A percentile compares a stretch with the other conserved stretches of the same genome.
These are phyloP conservation scores for Morone chrysops DNA, from an alignment of 2,113 vertebrate genomes.

Conservation along the genomic window DNA sequence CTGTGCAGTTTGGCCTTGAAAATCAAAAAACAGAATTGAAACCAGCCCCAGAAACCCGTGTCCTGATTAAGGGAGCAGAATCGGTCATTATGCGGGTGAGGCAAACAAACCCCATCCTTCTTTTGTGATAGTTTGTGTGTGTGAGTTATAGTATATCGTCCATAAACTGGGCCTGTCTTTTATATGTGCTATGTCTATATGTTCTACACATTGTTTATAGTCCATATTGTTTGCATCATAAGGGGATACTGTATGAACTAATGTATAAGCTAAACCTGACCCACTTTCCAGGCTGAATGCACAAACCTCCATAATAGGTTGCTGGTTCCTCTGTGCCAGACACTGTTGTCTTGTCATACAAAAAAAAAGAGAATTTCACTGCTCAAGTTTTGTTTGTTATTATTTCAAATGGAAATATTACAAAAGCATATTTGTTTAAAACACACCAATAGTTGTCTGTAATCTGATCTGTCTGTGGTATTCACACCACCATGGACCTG, in stretches of 20 bases:
- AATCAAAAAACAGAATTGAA: conserved; percentile 51
- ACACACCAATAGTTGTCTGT: neutral
- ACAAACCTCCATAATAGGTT: conserved; percentile 51
- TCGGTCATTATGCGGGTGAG: conserved; percentile 62
- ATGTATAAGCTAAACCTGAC: conserved; percentile 73
- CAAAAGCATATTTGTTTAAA: neutral
- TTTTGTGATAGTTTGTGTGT: conserved; percentile 48
- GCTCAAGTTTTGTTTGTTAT: neutral
- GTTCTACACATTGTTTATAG: conserved; percentile 34
- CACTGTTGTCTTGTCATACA: conserved; percentile 46
- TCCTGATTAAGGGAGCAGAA: conserved; percentile 72
- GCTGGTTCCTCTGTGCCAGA: conserved; percentile 19
- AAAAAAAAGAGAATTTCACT: neutral
- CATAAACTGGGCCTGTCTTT: conserved; percentile 40
- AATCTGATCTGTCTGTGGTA: neutral
- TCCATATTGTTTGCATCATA: neutral
- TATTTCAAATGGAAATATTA: neutral
- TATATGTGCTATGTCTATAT: conserved; percentile 31
- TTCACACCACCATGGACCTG: neutral
- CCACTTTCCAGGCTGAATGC: conserved; percentile 68
- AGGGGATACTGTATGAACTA: conserved; percentile 24
- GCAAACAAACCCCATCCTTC: conserved; percentile 69
- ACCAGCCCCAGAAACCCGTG: conserved; percentile 54
- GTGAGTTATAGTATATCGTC: conserved; percentile 23
- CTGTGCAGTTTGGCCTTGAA: conserved; percentile 74